A percentile compares a stretch with the other conserved stretches of the same genome.
Conservation (phyloP, 2,113 vertebrate genomes). For the Anolis carolinensis region DNA sequence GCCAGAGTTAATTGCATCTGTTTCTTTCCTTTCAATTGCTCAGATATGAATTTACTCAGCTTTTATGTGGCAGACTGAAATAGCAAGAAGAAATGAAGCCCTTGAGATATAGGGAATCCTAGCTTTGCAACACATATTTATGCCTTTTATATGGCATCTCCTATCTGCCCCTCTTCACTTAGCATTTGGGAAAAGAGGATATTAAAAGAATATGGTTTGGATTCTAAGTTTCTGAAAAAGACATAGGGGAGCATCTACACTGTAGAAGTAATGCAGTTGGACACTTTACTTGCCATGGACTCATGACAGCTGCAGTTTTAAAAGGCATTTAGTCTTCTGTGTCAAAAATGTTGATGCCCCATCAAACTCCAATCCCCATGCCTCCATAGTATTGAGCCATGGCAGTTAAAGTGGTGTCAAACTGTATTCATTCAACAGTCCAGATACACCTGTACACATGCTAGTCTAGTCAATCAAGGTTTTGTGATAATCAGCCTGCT, state of each 20-base stretch:
- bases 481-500: background rate
- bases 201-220: background rate
- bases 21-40: background rate
- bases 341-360: too few species aligned
- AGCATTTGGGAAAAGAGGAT: background rate
- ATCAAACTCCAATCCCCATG: too few species aligned
- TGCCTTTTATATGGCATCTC: slow-evolving; percentile 14
- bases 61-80: background rate
- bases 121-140: background rate
- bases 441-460: background rate
- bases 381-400: too few species aligned
- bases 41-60: background rate
- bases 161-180: background rate
- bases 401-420: too few species aligned
- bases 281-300: too few species aligned
- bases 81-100: slow-evolving; percentile 8
- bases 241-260: background rate
- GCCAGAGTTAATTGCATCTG: background rate
- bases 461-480: background rate
- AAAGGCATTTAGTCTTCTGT: too few species aligned
- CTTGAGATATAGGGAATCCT: background rate
- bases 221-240: background rate
- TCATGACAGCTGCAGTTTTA: too few species aligned
- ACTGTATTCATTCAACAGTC: too few species aligned
- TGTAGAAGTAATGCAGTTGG: too few species aligned